Evolutionary conservation across 2,888 invertebrate genomes (phyloP).

Genomic region (Mimachlamys varia): DNA sequence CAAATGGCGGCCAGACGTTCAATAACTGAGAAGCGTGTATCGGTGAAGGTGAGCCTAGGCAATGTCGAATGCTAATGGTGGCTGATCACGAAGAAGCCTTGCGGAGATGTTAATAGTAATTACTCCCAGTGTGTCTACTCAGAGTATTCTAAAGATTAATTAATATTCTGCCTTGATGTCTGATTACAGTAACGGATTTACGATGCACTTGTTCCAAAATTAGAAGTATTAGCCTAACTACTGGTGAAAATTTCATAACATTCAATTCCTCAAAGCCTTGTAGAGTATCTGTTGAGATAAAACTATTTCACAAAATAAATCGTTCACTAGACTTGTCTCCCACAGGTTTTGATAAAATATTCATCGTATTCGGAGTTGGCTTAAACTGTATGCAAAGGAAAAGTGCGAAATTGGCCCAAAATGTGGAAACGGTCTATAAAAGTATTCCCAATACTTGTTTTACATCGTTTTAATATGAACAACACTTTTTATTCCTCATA

Average conservation of each 20-base stretch:
- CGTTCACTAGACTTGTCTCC: background rate
- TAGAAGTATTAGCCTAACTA: background rate
- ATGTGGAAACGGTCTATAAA: background rate
- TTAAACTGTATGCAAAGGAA: background rate
- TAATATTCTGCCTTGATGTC: conserved; percentile 31
- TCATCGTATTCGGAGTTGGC: background rate
- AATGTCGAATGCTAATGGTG: background rate
- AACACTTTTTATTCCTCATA: background rate
- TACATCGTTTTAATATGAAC: background rate
- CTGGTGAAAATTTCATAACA: conserved; percentile 16
- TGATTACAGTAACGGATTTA: background rate
- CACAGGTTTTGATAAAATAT: background rate
- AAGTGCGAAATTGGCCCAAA: background rate
- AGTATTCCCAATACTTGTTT: background rate
- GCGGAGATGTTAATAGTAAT: background rate
- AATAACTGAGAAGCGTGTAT: background rate
- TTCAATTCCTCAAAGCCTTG: background rate
- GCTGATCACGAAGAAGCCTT: background rate
- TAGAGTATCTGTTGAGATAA: background rate
- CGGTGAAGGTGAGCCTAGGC: background rate
- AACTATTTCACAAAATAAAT: background rate
- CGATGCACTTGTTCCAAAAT: conserved; percentile 8
- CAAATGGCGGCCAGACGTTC: background rate
- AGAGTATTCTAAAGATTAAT: background rate
- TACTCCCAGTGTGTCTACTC: background rate